Base-by-base conservation (phyloP, 2,888 invertebrate species). In the Drosophila paracracens region DNA sequence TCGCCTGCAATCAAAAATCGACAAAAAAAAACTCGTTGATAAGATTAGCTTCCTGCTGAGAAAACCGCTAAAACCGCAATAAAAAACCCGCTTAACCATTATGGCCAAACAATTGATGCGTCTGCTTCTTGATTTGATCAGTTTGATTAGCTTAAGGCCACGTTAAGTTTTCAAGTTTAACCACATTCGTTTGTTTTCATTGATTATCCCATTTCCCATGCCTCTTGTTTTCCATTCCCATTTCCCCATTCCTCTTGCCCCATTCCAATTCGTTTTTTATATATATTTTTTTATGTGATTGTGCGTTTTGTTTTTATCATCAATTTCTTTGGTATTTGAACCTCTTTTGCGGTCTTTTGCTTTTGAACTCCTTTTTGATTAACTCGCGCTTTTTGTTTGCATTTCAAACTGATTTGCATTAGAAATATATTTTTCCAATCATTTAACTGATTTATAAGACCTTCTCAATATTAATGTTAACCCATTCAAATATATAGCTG, bases 41-140 rank as follows among this genome's bases (percentile, higher is more conserved):
- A 81, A 70, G 70, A 66, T 69, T 71, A 57, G 80, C 74, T 79
- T 79, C 79, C 79, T 76, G 79, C 56, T 57, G 57, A 38, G 43
- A 25, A 59, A 62, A 77, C 77, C 21, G 76, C 59, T 67, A 70
- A 61, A 36, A 56, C 8, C 40, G 16, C 46, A 21, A 7, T 7
- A 18, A 18, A 21, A 46, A 25, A n/a, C 38, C 1, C 46, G 31
- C 48, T 51, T 53, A 50, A 40, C 66, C n/a, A 43, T 53, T 64
- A 53, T 57, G 64, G 61, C 57, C 73, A 65, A 13, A 18, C 57
- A 53, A 60, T 50, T 52, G 57, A 50, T 33, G 73, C 62, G 54
- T 31, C 66, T 59, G 29, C 54, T 40, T 21, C 50, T 48, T 21
- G 46, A 57, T 46, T 54, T 25, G 36, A n/a, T 6, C 70, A 18